Evolutionary conservation across 2,888 invertebrate species (phyloP).

Genomic region (Uropetala carovei): DNA sequence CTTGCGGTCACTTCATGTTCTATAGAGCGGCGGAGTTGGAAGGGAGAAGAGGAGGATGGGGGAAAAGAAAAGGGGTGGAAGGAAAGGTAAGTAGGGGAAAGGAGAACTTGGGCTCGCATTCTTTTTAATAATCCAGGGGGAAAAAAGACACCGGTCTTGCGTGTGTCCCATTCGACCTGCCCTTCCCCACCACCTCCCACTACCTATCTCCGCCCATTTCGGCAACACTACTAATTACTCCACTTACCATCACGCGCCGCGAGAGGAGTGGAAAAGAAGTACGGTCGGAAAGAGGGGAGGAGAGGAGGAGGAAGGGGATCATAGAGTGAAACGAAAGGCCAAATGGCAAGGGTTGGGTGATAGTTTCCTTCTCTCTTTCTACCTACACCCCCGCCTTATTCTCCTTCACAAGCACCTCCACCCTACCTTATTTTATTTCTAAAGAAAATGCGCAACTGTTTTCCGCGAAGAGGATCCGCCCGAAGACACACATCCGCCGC

Average conservation of each 20-base stretch:
- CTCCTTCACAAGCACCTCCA: too few species aligned
- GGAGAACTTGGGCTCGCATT: not conserved
- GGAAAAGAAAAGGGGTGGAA: not conserved
- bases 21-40: not conserved
- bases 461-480: not conserved
- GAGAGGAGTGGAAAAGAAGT: not conserved
- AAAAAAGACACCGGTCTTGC: not conserved
- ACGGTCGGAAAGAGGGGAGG: not conserved
- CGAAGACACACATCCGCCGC: not conserved
- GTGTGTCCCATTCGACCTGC: not conserved
- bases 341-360: not conserved
- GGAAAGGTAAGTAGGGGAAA: not conserved
- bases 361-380: not conserved
- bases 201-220: not conserved
- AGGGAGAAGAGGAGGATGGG: not conserved
- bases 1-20: conserved; percentile 23
- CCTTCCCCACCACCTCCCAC: too few species aligned
- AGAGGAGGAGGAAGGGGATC: not conserved
- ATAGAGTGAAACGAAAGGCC: not conserved
- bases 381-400: too few species aligned
- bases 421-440: too few species aligned
- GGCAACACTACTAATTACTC: not conserved
- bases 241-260: not conserved
- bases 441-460: too few species aligned
- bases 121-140: not conserved